Evolutionary conservation across 2,888 invertebrate species (phyloP), one percentile per base, ranked within the genome.

Genomic region (Euproctis similis): DNA sequence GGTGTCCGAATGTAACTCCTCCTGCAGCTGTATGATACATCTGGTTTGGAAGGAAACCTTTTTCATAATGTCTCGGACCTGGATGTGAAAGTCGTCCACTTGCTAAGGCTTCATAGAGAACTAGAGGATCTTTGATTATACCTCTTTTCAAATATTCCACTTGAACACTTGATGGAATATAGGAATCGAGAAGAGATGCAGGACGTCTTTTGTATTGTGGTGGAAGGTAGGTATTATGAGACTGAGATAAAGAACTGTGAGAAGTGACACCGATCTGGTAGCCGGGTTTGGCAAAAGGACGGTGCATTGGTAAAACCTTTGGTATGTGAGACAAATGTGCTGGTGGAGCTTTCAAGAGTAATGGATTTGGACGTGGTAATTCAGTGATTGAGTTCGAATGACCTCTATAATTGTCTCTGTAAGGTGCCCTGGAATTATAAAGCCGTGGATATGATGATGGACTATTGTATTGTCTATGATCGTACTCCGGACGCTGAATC

Each of bases 81-180:
- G 56, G 28, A 16, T 59, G 61, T 0, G 61, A 43, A 19, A 64
- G 61, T 9, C 74, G 61, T 1, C 70, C 73, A 31, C 53, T 73
- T 0, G 81, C 66, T 28, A 86, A 42, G 2, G 78, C 75, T 16
- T 86, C 85, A 20, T 81, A 86, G 1, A 76, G 71, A 1, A 66
- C 52, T 8, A 73, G 23, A 4, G 84, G 80, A 38, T 86, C 82
- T 36, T 74, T 81, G 4, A 69, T 57, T 22, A 66, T 63, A 19
- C 85, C 85, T 46, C 78, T 59, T 40, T 82, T 85, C 24, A 86
- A 42, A 25, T 85, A 86, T 41, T 85, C 84, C 12, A 75, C 38
- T 46, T 86, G 85, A 31, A 88, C 53, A 48, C 84, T 84, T 17
- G 88, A 88, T 22, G 88, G 89, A 31, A 88, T 81, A 29, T 88